Percentiles rank a stretch among this genome's conserved stretches.
These are phyloP conservation scores for Diaprepes abbreviatus DNA, from an alignment of 2,888 invertebrate species.

Conservation along the genomic window DNA sequence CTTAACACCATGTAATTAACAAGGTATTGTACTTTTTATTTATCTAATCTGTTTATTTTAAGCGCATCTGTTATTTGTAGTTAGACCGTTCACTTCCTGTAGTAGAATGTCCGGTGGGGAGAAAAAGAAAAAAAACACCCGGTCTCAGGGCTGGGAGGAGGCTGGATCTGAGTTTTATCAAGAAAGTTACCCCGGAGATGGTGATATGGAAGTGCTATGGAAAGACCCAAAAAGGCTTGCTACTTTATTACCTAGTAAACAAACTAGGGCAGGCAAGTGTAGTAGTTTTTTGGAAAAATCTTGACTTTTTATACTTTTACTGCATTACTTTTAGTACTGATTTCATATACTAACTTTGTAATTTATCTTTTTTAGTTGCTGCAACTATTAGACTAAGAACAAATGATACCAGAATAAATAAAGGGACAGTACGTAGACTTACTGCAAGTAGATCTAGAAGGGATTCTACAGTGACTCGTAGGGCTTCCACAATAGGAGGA, in stretches of 20 bases:
- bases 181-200: constrained; percentile 79
- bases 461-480: constrained; percentile 70
- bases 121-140: constrained; percentile 70
- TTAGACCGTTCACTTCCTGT: constrained; percentile 1
- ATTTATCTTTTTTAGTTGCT: constrained; percentile 67
- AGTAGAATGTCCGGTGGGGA: constrained; percentile 73
- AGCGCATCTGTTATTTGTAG: constrained; percentile 18
- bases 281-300: background rate
- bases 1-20: constrained; percentile 30
- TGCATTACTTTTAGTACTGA: too few relatives aligned
- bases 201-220: constrained; percentile 78
- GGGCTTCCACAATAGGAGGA: constrained; percentile 69
- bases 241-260: constrained; percentile 84
- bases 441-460: constrained; percentile 70
- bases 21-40: constrained; percentile 9
- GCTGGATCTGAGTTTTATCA: constrained; percentile 89
- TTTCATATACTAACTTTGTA: too few relatives aligned
- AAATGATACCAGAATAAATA: constrained; percentile 71
- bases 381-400: constrained; percentile 78
- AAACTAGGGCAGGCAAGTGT: constrained; percentile 79
- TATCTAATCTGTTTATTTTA: constrained; percentile 14
- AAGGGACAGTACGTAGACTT: constrained; percentile 73
- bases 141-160: constrained; percentile 84
- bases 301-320: too few relatives aligned
- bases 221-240: constrained; percentile 82